phyloP scores from a whole-genome alignment of 2,797 vertebrate species.

The Micrastur ruficollis region DNA sequence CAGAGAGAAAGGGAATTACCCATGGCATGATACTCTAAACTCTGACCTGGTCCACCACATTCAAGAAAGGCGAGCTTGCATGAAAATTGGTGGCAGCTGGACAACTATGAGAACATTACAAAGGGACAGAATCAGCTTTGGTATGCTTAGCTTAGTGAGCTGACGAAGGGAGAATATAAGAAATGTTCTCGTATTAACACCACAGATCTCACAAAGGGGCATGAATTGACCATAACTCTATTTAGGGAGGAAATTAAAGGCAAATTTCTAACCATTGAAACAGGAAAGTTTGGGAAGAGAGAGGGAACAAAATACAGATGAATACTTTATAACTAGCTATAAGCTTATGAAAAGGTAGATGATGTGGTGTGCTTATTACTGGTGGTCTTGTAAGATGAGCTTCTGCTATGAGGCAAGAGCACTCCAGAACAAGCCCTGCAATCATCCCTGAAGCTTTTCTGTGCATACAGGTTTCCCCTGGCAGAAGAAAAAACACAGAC shows the following conservation, averaged over 20 bases:
- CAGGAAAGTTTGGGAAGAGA: neutral
- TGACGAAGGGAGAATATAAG: neutral
- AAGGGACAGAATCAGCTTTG: neutral
- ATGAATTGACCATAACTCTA: neutral
- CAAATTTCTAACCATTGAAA: neutral
- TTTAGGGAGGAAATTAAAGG: neutral
- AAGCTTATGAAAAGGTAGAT: neutral
- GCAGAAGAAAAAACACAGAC: neutral
- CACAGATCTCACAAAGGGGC: neutral
- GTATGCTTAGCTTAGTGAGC: neutral
- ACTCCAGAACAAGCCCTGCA: neutral
- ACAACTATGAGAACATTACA: neutral
- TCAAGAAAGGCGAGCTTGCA: neutral
- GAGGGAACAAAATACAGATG: neutral
- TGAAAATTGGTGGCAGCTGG: neutral
- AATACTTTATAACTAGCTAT: neutral
- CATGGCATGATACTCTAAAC: neutral
- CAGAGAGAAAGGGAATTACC: neutral
- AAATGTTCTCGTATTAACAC: neutral
- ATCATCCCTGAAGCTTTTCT: neutral
- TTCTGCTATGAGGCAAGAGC: rapidly evolving
- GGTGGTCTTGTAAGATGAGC: neutral
- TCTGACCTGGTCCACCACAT: neutral
- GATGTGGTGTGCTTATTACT: neutral
- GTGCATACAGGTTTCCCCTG: neutral